Base-by-base conservation (phyloP, 2,113 vertebrate species). In the Boleophthalmus pectinirostris region DNA sequence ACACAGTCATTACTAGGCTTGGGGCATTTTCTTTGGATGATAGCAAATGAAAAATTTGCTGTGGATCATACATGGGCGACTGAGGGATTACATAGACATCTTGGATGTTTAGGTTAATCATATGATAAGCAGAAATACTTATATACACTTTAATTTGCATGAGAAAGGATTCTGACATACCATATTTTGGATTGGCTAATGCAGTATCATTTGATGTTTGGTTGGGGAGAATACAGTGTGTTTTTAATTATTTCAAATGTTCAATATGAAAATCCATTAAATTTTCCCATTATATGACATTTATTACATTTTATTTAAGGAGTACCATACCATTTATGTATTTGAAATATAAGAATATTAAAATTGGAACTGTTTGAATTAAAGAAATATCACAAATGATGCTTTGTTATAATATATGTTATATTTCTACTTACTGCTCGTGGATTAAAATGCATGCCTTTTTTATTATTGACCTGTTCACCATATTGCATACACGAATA, bases 1-100 rank as follows among this genome's bases (percentile, higher is more conserved):
- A n/a, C 61, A 58, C 14, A 64, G 33, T 64, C 61, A 43, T 64
- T 63, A 20, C n/a, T 33, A 38, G 6, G 18, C 61, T 64, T 64
- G 8, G 33, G 18, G 21, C 8, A 20, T 29, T 2, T 2, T 29
- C 29, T 29, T 29, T 29, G 29, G 29, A 29, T 29, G 29, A 29
- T 29, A 29, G 29, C 2, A 29, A 29, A 29, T 4, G 29, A 29
- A 29, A 29, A 29, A 29, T 29, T 29, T 29, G 29, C 29, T 29
- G 4, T 29, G 29, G 29, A 29, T 29, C 29, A 29, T 29, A 29
- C 29, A 29, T 29, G 29, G 29, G 29, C 4, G 29, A 29, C 29
- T 29, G 29, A 29, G 29, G 29, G 29, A 29, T 29, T 29, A 29
- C 29, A 29, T 4, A 29, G 29, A 29, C 29, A 29, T 29, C 29